These are phyloP conservation scores for Nyctibius bracteatus DNA, from an alignment of 2,113 vertebrate genomes.

Conservation along the genomic window DNA sequence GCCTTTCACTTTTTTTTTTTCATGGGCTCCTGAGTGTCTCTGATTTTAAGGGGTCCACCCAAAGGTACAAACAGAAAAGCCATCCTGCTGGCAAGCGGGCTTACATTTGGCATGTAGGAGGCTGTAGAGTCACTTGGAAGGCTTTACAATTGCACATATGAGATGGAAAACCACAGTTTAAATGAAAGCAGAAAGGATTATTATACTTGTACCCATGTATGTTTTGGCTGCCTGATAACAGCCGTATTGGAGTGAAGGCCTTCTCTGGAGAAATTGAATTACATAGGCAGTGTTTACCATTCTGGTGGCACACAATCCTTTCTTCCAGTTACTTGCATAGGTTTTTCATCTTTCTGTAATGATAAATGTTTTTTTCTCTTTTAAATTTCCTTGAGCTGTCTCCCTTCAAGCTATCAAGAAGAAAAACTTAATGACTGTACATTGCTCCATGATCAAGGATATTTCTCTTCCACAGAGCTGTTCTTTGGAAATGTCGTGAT, in stretches of 20 bases:
- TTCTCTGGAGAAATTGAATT: neutral
- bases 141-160: neutral
- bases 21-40: neutral
- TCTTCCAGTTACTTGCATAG: neutral
- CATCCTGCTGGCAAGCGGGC: neutral
- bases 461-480: neutral
- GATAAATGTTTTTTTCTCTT: neutral
- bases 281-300: neutral
- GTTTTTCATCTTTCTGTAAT: neutral
- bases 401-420: neutral
- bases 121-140: neutral
- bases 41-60: neutral
- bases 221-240: neutral
- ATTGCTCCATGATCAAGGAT: neutral
- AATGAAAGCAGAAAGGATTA: neutral
- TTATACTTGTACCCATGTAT: neutral
- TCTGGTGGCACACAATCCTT: neutral
- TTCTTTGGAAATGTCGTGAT: neutral
- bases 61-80: neutral
- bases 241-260: neutral
- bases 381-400: neutral
- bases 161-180: neutral
- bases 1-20: neutral
- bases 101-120: neutral
- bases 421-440: neutral